Evolutionary conservation across 2,888 invertebrate genomes (phyloP).

Genomic region (Empis stercorea): DNA sequence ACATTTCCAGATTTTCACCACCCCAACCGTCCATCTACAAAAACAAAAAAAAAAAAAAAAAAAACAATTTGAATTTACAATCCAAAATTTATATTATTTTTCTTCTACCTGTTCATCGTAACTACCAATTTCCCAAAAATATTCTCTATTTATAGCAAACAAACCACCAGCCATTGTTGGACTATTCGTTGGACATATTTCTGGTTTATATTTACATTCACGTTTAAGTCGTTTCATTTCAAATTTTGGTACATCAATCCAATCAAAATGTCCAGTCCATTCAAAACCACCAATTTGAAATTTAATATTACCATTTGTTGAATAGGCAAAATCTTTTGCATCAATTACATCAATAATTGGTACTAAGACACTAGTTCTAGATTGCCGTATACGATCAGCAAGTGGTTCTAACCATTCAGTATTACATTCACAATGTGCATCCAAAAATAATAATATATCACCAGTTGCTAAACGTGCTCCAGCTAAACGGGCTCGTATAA

Average conservation of each 20-base stretch:
- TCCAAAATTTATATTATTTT: slow-evolving; percentile 26
- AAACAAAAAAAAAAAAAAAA: not conserved
- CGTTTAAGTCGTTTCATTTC: slow-evolving; percentile 28
- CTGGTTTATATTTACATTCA: slow-evolving; percentile 24
- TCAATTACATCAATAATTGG: slow-evolving; percentile 94
- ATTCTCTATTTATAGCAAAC: slow-evolving; percentile 76
- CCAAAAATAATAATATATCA: slow-evolving; percentile 73
- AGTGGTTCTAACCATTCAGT: slow-evolving; percentile 80
- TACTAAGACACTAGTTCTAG: slow-evolving; percentile 67
- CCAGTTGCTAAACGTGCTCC: slow-evolving; percentile 75
- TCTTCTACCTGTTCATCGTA: slow-evolving; percentile 65
- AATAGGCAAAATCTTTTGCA: slow-evolving; percentile 38
- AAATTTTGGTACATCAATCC: slow-evolving; percentile 47
- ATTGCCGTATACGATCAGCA: slow-evolving; percentile 69
- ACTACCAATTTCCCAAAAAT: slow-evolving; percentile 81
- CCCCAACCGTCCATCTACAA: slow-evolving; percentile 81
- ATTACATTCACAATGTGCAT: slow-evolving; percentile 83
- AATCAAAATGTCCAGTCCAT: slow-evolving; percentile 87
- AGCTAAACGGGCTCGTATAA: slow-evolving; percentile 79
- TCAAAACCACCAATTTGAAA: slow-evolving; percentile 36
- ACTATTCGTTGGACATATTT: slow-evolving; percentile 36
- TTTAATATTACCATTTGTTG: slow-evolving; percentile 35
- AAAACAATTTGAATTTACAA: no score
- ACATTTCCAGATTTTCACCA: slow-evolving; percentile 91
- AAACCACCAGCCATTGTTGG: slow-evolving; percentile 94